Evolutionary conservation across 2,797 vertebrate genomes (phyloP).

Genomic region (Gymnodraco acuticeps): DNA sequence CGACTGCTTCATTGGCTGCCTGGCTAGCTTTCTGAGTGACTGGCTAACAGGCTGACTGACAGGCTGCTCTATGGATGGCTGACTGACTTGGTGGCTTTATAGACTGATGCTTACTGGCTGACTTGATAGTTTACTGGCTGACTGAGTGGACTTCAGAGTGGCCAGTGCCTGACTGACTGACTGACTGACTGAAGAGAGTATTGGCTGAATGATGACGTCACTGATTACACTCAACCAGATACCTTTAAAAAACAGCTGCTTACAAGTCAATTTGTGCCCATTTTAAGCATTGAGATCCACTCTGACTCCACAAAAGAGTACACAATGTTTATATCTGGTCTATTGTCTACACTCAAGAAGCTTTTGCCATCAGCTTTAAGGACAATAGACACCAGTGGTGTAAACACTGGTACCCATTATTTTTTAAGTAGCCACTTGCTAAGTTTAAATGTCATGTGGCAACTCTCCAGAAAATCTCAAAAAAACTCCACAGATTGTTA

Average conservation of each 20-base stretch:
- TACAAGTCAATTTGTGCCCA: not conserved
- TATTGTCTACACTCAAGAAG: not conserved
- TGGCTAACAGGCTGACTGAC: slow-evolving; percentile 23
- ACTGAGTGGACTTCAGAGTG: not conserved
- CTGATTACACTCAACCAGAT: not conserved
- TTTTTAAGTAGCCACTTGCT: too few relatives aligned
- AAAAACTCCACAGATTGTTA: too few relatives aligned
- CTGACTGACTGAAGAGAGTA: not conserved
- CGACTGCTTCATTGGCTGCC: slow-evolving; percentile 52
- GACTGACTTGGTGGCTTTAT: slow-evolving; percentile 22
- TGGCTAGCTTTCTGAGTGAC: slow-evolving; percentile 42
- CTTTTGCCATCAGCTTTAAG: not conserved
- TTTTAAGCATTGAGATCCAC: not conserved
- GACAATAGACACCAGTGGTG: too few relatives aligned
- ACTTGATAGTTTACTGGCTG: not conserved
- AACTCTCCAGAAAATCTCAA: too few relatives aligned
- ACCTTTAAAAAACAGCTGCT: not conserved
- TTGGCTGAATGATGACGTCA: not conserved
- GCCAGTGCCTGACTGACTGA: not conserved
- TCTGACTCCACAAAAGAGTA: not conserved
- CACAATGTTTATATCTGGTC: not conserved
- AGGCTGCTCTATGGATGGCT: slow-evolving; percentile 17
- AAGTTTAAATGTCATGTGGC: too few relatives aligned
- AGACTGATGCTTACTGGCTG: slow-evolving; percentile 9
- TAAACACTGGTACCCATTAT: too few relatives aligned